phyloP scores from a whole-genome alignment of 2,888 invertebrate species.

The Ptilodon capucinus region DNA sequence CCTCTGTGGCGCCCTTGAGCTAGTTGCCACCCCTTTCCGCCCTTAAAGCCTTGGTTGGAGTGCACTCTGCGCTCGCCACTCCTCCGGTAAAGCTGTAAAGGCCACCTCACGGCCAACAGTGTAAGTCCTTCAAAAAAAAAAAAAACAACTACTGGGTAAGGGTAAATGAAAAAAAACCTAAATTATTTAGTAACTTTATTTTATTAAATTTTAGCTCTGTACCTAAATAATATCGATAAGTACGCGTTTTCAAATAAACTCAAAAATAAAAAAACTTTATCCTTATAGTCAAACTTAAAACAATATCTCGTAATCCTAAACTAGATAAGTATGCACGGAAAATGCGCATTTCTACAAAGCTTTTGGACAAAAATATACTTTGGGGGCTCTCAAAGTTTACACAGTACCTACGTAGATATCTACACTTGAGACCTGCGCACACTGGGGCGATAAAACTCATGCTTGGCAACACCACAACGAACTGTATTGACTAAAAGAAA shows the following conservation, averaged over 20 bases:
- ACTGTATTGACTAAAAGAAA: no score
- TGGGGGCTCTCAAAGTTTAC: conserved; percentile 9
- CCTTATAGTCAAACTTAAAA: conserved; percentile 20
- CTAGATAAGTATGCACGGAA: conserved; percentile 17
- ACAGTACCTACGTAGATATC: conserved; percentile 11
- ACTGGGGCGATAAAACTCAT: no score
- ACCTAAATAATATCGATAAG: conserved; percentile 15
- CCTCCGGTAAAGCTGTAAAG: no score
- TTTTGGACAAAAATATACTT: conserved; percentile 6
- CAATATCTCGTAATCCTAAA: conserved; percentile 16
- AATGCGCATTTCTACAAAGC: conserved; percentile 33
- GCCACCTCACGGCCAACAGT: no score
- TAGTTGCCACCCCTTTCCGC: no score
- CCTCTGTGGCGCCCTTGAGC: no score
- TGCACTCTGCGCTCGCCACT: no score
- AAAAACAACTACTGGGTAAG: no score
- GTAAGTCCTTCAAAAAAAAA: no score
- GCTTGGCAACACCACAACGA: no score
- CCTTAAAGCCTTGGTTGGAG: no score
- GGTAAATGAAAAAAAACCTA: background rate
- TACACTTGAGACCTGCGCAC: no score
- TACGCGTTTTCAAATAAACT: conserved; percentile 25
- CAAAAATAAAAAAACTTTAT: conserved; percentile 27
- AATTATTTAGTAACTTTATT: conserved; percentile 12
- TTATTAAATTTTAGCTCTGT: conserved; percentile 18